Evolutionary conservation across 1,140 invertebrate species (phyloP).

Genomic region (Dolichoris vasculosae): DNA sequence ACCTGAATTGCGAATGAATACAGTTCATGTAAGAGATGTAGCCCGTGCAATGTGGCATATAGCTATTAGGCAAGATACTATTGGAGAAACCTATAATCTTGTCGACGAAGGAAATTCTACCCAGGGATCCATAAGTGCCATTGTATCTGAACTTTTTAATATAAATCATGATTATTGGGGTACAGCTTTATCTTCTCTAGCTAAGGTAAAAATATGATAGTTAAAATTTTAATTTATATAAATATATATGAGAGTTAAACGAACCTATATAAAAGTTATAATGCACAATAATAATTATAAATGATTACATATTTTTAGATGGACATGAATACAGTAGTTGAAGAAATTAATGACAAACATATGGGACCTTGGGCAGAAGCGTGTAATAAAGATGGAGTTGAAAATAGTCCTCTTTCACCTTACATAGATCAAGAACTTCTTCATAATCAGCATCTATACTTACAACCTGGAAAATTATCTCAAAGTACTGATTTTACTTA

Average conservation of each 20-base stretch:
- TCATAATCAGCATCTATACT: slow-evolving; percentile 85
- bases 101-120: slow-evolving; percentile 88
- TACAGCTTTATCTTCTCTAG: slow-evolving; percentile 83
- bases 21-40: slow-evolving; percentile 89
- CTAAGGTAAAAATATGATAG: slow-evolving; percentile 77
- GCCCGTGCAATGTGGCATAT: slow-evolving; percentile 86
- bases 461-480: slow-evolving; percentile 82
- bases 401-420: slow-evolving; percentile 90
- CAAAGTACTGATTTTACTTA: slow-evolving; percentile 75
- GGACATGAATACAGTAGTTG: slow-evolving; percentile 84
- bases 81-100: slow-evolving; percentile 84
- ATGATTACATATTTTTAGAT: slow-evolving; percentile 70
- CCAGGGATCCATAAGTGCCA: slow-evolving; percentile 86
- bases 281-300: slow-evolving; percentile 27
- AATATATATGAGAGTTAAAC: not conserved
- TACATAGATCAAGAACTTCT: slow-evolving; percentile 88
- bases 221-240: not conserved
- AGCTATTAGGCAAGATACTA: slow-evolving; percentile 73
- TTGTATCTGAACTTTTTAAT: slow-evolving; percentile 88
- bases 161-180: slow-evolving; percentile 92
- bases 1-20: slow-evolving; percentile 88
- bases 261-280: no score
- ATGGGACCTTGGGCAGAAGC: slow-evolving; percentile 91
- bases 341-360: slow-evolving; percentile 94
- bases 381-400: slow-evolving; percentile 83